Evolutionary conservation across 2,888 invertebrate species (phyloP), one percentile per base, ranked within the genome.

Genomic region (Sphaerophoria rueppellii): DNA sequence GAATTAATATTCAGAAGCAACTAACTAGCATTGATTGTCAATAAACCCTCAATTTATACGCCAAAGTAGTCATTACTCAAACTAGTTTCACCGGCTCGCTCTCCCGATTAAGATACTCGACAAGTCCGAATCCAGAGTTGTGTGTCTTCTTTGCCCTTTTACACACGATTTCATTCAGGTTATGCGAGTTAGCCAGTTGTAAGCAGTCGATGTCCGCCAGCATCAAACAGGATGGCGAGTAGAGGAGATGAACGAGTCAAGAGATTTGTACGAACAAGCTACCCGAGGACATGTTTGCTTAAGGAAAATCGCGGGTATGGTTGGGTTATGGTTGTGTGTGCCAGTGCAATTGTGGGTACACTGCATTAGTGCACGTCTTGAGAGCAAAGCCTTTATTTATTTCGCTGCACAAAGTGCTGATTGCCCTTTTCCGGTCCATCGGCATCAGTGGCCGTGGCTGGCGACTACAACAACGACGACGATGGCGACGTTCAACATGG

Each of bases 391-490:
- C 72, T 73, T 73, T 74, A 78, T 82, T 82, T 74, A 74, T 78
- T 73, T 70, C 77, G 67, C 73, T 82, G 73, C 69, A 78, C 73
- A 70, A 50, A 65, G 63, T 52, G 73, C 69, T 78, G 78, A 82
- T 82, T 78, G 82, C 70, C 78, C 69, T 78, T 78, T 82, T 82
- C 82, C 82, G 82, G 82, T 73, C 78, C 76, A 71, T 75, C 69
- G 79, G 60, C 34, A 34, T 2, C 58, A 0, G 6, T n/a, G 40
- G 6, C 34, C 16, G 14, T 32, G 12, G 7, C 6, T 2, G 40
- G 24, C 24, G 24, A 24, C 24, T 24, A 24, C 24, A 24, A 24
- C 24, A 24, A 24, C 24, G 24, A 24, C 24, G 24, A 24, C 24
- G 24, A 24, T 24, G 24, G 24, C 46, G 9, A 14, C 48, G 12